phyloP scores from a whole-genome alignment of 2,113 vertebrate species.

The Eudyptes chrysolophus region DNA sequence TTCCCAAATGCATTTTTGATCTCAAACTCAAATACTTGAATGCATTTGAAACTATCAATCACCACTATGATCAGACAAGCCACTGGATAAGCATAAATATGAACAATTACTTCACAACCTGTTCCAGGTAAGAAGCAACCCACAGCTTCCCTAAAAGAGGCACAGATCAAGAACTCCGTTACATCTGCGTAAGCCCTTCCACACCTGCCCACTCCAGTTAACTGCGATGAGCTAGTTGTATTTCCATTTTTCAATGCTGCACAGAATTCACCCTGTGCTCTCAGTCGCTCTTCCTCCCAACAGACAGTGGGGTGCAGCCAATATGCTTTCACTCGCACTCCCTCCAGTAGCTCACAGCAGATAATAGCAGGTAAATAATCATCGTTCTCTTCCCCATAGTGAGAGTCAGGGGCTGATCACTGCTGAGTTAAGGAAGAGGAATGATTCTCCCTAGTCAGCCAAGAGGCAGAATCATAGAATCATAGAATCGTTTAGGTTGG shows the following conservation, averaged over 20 bases:
- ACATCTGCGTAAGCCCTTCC: background rate
- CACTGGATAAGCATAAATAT: background rate
- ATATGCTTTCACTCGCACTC: background rate
- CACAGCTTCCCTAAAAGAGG: background rate
- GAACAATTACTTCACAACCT: background rate
- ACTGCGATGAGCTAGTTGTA: background rate
- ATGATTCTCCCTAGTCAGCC: background rate
- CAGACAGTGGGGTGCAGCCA: background rate
- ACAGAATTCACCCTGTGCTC: background rate
- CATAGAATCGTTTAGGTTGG: background rate
- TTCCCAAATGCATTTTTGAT: background rate
- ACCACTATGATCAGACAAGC: background rate
- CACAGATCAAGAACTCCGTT: background rate
- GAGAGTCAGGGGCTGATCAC: background rate
- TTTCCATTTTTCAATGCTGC: background rate
- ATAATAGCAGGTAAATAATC: background rate
- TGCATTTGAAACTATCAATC: background rate
- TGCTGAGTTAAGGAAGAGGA: background rate
- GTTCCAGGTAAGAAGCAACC: background rate
- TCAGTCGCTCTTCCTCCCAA: background rate
- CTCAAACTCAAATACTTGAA: background rate
- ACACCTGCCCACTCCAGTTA: background rate
- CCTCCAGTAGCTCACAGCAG: background rate
- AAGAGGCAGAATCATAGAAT: background rate
- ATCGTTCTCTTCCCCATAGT: background rate